phyloP scores from a whole-genome alignment of 2,888 invertebrate species.

The Macaria notata region DNA sequence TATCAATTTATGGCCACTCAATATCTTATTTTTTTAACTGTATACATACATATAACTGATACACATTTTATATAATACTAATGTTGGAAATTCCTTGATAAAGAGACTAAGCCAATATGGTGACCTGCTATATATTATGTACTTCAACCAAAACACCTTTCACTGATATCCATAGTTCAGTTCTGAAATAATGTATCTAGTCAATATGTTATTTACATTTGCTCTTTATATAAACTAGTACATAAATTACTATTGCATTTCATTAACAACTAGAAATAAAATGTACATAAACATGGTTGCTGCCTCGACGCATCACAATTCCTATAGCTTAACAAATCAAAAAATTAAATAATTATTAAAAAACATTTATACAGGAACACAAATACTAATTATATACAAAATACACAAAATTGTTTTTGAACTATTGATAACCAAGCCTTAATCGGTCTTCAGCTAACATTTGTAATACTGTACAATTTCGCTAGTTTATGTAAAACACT shows the following conservation, averaged over 20 bases:
- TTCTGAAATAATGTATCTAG: constrained; percentile 44
- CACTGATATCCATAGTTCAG: constrained; percentile 51
- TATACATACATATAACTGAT: constrained; percentile 56
- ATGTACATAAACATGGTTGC: constrained; percentile 66
- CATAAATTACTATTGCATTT: constrained; percentile 83
- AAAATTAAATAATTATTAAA: constrained; percentile 50
- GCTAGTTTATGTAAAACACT: constrained; percentile 72
- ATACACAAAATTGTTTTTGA: constrained; percentile 71
- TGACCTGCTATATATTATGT: constrained; percentile 43
- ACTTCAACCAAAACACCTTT: constrained; percentile 35
- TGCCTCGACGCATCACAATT: constrained; percentile 77
- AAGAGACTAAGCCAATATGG: constrained; percentile 44
- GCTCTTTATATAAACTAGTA: constrained; percentile 65
- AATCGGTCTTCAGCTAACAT: constrained; percentile 62
- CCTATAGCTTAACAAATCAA: constrained; percentile 54
- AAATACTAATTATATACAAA: constrained; percentile 73
- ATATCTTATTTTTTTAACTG: constrained; percentile 71
- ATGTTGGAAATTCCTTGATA: constrained; percentile 42
- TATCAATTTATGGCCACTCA: constrained; percentile 73
- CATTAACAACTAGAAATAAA: constrained; percentile 71
- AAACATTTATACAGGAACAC: constrained; percentile 75
- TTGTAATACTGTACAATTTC: constrained; percentile 82
- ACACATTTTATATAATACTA: constrained; percentile 57
- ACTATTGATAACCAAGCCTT: constrained; percentile 70
- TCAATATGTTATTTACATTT: constrained; percentile 72